phyloP scores from a whole-genome alignment of 2,888 invertebrate genomes.

The Conops quadrifasciatus region DNA sequence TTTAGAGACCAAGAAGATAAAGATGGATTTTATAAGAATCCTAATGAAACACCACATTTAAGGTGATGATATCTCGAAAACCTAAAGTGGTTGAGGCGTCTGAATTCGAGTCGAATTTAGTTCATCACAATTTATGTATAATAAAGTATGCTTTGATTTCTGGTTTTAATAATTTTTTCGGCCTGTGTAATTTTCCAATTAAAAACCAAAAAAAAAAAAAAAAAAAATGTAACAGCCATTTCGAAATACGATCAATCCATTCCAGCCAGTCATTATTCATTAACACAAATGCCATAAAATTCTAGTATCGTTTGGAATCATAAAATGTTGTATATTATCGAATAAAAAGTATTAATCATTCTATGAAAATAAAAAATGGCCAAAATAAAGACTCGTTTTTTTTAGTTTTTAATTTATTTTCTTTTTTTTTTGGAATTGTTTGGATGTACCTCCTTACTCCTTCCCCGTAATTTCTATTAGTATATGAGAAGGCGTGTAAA shows the following conservation, averaged over 20 bases:
- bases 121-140: too few relatives aligned
- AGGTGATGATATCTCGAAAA: too few relatives aligned
- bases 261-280: constrained; percentile 20
- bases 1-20: too few relatives aligned
- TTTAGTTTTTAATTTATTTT: too few relatives aligned
- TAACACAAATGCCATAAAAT: constrained; percentile 1
- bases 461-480: constrained; percentile 64
- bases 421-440: constrained; percentile 39
- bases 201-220: background rate
- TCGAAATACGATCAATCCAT: background rate
- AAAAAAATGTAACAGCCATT: constrained; percentile 15
- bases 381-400: constrained; percentile 7
- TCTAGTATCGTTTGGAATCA: background rate
- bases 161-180: background rate
- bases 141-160: background rate
- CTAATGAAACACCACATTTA: too few relatives aligned
- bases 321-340: background rate
- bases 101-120: too few relatives aligned
- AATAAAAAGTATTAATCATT: constrained; percentile 12
- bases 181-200: background rate
- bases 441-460: constrained; percentile 65
- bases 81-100: too few relatives aligned
- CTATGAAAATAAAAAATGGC: constrained; percentile 23
- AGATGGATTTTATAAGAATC: too few relatives aligned
- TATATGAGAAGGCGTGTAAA: constrained; percentile 44